Evolutionary conservation across 1,140 invertebrate species (phyloP), one percentile per base, ranked within the genome.

Genomic region (Parasteatoda tepidariorum): DNA sequence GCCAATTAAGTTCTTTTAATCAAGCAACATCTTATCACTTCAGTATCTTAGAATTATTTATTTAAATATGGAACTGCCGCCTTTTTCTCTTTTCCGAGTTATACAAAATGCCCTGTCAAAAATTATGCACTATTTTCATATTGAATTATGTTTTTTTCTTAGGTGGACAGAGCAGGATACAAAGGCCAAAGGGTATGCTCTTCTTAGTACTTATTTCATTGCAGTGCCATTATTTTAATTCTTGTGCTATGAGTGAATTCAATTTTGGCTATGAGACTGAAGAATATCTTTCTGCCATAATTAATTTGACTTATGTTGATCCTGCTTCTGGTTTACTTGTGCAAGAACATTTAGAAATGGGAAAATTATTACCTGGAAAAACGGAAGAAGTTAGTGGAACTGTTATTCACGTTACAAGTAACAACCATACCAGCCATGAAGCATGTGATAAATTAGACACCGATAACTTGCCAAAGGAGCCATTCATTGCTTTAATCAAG

Each of bases 401-500:
- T 15, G 86, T 93, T 7, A 88, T 93, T 0, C 92, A 93, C 55
- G 91, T 94, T 0, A 89, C 90, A 15, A 90, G 91, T 0, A 89
- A 90, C 22, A 88, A 90, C 11, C 89, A 88, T 13, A 84, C 89
- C 4, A 92, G 93, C 86, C 92, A 93, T 86, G 91, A 91, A 7
- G 93, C 92, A 1, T 95, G 94, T 87, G 7, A 89, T 88, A 91
- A 92, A 5, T 89, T 94, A 31, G 86, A 89, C 22, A 92, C 91
- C 54, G 83, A 84, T 15, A 78, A 61, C 2, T 61, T 85, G 0
- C 82, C 81, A 4, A 87, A 87, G 0, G 90, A 91, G 26, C 90
- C 92, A 0, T 95, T 94, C 94, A 92, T 95, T 73, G 94, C 94
- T 1, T 89, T 95, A 64, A 92, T 95, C 3, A 91, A 92, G 84